Percentiles rank a stretch among this genome's conserved stretches.
Conservation (phyloP, 1,140 invertebrate species). For the Ganaspis sp. region DNA sequence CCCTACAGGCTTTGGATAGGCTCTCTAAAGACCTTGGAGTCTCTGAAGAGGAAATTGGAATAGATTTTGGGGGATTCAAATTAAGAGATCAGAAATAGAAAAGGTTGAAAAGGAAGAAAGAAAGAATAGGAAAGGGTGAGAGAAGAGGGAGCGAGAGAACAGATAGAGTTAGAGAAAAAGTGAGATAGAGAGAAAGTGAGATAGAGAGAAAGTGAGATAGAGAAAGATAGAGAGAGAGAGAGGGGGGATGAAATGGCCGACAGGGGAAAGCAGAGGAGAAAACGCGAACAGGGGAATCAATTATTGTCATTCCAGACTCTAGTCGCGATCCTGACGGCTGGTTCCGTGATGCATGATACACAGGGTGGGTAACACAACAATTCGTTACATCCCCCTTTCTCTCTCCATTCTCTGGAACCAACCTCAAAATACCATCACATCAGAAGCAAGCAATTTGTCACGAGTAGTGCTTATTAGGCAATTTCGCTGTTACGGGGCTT, state of each 20-base stretch:
- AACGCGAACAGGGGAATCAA: constrained; percentile 68
- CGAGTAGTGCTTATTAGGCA: constrained; percentile 73
- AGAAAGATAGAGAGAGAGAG: constrained; percentile 4
- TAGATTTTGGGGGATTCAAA: too few species aligned
- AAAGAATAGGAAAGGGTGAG: background rate
- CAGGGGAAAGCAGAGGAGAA: constrained; percentile 40
- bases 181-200: constrained; percentile 27
- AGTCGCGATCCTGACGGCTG: constrained; percentile 69
- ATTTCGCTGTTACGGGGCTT: constrained; percentile 64
- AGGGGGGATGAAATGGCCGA: background rate
- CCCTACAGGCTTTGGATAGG: too few species aligned
- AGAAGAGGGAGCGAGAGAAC: background rate
- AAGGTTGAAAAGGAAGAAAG: too few species aligned
- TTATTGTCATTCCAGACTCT: constrained; percentile 73
- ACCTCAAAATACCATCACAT: constrained; percentile 69
- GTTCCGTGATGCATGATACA: constrained; percentile 70
- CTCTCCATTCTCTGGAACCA: constrained; percentile 42
- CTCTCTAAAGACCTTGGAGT: too few species aligned
- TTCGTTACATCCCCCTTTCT: constrained; percentile 61
- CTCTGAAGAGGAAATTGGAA: too few species aligned
- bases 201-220: constrained; percentile 27
- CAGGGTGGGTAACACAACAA: constrained; percentile 68
- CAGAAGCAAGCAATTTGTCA: constrained; percentile 73
- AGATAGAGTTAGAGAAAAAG: background rate
- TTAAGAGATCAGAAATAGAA: too few species aligned